Conservation (phyloP, 2,888 invertebrate species). For the Prosapia bicincta region DNA sequence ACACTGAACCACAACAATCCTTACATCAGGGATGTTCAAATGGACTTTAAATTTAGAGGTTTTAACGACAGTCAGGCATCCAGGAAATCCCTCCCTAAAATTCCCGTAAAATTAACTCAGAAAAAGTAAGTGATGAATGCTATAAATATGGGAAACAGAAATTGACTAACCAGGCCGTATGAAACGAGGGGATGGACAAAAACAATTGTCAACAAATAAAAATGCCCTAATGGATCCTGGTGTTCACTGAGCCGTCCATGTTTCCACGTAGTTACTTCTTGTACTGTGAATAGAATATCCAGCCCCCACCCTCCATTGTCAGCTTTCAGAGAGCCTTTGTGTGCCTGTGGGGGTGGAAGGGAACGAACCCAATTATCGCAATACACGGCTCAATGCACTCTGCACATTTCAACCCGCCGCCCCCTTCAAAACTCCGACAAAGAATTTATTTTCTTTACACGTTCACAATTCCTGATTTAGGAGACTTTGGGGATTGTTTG, state of each 20-base stretch:
- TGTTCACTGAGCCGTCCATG: background rate
- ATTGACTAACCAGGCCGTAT: background rate
- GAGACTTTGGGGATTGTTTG: background rate
- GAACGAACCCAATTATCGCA: background rate
- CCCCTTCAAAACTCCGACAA: background rate
- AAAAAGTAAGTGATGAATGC: no score
- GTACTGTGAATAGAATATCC: background rate
- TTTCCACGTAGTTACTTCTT: background rate
- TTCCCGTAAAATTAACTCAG: no score
- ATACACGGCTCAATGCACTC: background rate
- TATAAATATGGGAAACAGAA: background rate
- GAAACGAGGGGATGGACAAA: background rate
- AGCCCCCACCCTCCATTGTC: background rate
- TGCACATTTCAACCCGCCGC: background rate
- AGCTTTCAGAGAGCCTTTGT: background rate
- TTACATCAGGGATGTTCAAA: no score
- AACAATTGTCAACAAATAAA: background rate
- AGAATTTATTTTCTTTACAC: background rate
- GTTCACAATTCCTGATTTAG: background rate
- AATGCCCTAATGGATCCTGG: background rate
- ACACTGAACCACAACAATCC: no score
- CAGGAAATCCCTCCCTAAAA: no score
- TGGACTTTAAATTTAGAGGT: no score
- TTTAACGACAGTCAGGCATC: no score
- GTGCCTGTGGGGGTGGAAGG: background rate